phyloP scores from a whole-genome alignment of 1,140 invertebrate genomes.

The Homarus americanus region DNA sequence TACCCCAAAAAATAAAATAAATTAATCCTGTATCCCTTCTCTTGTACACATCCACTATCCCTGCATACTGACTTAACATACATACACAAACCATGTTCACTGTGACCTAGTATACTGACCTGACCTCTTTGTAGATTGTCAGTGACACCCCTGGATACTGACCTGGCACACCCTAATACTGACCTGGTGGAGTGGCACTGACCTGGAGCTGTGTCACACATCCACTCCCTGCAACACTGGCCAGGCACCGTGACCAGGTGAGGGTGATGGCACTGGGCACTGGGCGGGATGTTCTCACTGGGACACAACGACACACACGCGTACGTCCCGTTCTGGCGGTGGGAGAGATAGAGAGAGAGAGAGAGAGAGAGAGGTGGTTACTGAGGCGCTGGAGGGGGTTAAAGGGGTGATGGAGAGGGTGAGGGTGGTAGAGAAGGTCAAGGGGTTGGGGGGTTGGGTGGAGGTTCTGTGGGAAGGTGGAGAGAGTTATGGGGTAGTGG shows the following conservation, averaged over 20 bases:
- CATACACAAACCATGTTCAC: no score
- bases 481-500: no score
- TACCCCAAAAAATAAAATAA: no score
- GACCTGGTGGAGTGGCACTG: constrained; percentile 29
- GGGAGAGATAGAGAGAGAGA: not conserved
- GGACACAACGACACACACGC: constrained; percentile 86
- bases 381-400: no score
- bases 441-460: no score
- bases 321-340: constrained; percentile 83
- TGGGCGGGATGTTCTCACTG: constrained; percentile 84
- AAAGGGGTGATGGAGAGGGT: no score
- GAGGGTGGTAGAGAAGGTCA: no score
- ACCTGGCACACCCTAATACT: not conserved
- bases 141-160: not conserved
- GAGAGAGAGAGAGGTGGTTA: not conserved
- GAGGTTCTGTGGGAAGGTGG: no score
- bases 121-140: not conserved
- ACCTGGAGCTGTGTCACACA: constrained; percentile 83
- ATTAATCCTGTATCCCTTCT: no score
- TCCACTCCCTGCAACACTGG: constrained; percentile 87
- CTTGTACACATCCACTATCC: no score
- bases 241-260: constrained; percentile 84
- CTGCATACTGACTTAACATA: no score
- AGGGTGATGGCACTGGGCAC: constrained; percentile 82
- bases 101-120: no score